A percentile compares a stretch with the other conserved stretches of the same genome.
Evolutionary conservation across 2,797 vertebrate genomes (phyloP).

Genomic region (Argyrosomus regius): DNA sequence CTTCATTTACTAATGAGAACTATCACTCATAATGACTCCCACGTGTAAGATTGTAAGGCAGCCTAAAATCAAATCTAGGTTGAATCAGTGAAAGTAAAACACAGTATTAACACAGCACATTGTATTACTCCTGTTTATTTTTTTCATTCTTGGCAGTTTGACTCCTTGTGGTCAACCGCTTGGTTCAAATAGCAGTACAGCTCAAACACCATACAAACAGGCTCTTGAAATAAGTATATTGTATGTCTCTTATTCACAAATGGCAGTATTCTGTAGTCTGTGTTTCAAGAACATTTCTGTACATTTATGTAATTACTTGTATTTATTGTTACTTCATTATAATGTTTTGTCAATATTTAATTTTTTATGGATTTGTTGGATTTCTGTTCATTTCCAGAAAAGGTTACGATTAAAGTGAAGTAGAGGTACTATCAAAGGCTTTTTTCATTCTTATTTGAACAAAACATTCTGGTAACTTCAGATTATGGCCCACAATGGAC

Average conservation of each 20-base stretch:
- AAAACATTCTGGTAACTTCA: slow-evolving; percentile 40
- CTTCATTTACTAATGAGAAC: slow-evolving; percentile 70
- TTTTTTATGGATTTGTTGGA: slow-evolving; percentile 90
- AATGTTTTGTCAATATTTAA: slow-evolving; percentile 93
- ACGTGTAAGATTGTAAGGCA: slow-evolving; percentile 56
- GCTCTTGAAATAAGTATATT: slow-evolving; percentile 82
- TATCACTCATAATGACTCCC: slow-evolving; percentile 61
- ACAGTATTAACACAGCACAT: slow-evolving; percentile 26
- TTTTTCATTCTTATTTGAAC: slow-evolving; percentile 83
- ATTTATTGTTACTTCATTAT: slow-evolving; percentile 96
- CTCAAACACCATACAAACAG: slow-evolving; percentile 69
- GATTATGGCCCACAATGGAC: neutral
- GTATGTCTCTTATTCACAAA: slow-evolving; percentile 85
- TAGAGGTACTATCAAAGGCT: slow-evolving; percentile 88
- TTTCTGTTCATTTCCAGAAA: slow-evolving; percentile 89
- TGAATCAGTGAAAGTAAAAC: slow-evolving; percentile 49
- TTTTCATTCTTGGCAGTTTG: slow-evolving; percentile 49
- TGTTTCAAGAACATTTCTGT: slow-evolving; percentile 89
- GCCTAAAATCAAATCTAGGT: slow-evolving; percentile 33
- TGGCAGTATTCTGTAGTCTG: slow-evolving; percentile 89
- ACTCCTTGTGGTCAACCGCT: slow-evolving; percentile 34
- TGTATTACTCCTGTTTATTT: slow-evolving; percentile 18
- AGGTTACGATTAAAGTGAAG: slow-evolving; percentile 89
- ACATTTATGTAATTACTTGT: slow-evolving; percentile 97
- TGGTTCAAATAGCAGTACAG: slow-evolving; percentile 55